phyloP scores from a whole-genome alignment of 2,888 invertebrate genomes.

The Linyphia triangularis region DNA sequence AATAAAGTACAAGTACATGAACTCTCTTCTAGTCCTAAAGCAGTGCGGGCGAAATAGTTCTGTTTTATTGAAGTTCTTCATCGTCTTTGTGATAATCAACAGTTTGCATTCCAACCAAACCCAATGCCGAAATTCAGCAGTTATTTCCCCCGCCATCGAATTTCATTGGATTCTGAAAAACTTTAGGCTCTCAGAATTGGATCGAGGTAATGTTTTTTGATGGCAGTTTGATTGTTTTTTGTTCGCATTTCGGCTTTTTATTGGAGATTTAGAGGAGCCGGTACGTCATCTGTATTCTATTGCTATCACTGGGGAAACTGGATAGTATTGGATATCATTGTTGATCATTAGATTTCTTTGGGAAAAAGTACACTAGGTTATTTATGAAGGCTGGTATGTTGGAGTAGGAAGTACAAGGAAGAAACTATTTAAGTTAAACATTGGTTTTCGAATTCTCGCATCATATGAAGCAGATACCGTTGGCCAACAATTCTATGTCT shows the following conservation, averaged over 20 bases:
- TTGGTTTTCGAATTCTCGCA: background rate
- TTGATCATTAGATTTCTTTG: conserved; percentile 49
- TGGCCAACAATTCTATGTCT: no score
- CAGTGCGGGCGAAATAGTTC: background rate
- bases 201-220: conserved; percentile 68
- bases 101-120: conserved; percentile 29
- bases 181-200: conserved; percentile 27
- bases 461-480: background rate
- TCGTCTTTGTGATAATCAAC: conserved; percentile 28
- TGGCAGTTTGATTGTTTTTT: conserved; percentile 62
- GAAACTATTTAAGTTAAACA: background rate
- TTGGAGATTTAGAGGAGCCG: conserved; percentile 22
- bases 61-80: conserved; percentile 14
- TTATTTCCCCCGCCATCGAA: conserved; percentile 37
- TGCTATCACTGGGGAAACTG: conserved; percentile 4
- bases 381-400: conserved; percentile 13
- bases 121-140: conserved; percentile 33
- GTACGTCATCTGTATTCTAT: conserved; percentile 52
- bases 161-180: conserved; percentile 32
- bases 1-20: no score
- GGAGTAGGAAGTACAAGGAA: background rate
- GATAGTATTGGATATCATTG: conserved; percentile 12
- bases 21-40: no score
- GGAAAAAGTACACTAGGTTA: conserved; percentile 16
- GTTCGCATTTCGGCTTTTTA: conserved; percentile 56